Evolutionary conservation across 1,140 invertebrate species (phyloP).

Genomic region (Pseudoatta argentina): DNA sequence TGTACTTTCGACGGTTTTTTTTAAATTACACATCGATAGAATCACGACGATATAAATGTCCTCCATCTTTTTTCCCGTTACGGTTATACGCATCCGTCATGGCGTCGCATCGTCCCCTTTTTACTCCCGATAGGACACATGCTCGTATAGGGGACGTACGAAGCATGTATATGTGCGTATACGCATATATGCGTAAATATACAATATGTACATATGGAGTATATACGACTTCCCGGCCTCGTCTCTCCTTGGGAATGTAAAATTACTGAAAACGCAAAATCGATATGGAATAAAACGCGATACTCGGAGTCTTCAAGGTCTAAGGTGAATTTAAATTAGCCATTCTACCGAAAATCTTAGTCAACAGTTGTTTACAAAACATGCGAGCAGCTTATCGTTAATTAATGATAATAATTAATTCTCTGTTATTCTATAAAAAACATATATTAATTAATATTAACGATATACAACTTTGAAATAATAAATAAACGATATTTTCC

Average conservation of each 20-base stretch:
- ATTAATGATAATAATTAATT: background rate
- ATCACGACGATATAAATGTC: constrained; percentile 21
- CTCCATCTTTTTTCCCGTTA: constrained; percentile 76
- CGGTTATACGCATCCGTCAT: constrained; percentile 76
- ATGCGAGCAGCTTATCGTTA: background rate
- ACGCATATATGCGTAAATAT: constrained; percentile 49
- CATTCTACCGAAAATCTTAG: constrained; percentile 9
- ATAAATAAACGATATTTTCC: background rate
- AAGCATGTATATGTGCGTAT: constrained; percentile 59
- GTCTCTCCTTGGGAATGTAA: constrained; percentile 80
- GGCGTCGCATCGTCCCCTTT: constrained; percentile 74
- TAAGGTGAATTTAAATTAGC: constrained; percentile 36
- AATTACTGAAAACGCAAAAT: constrained; percentile 83
- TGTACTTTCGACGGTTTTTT: background rate
- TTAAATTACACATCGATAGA: constrained; percentile 23
- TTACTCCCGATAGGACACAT: constrained; percentile 73
- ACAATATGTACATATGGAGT: constrained; percentile 50
- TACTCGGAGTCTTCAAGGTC: constrained; percentile 61
- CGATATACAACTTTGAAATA: background rate
- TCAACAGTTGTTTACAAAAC: background rate
- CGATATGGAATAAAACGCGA: constrained; percentile 74
- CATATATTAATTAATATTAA: background rate
- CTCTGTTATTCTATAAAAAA: background rate
- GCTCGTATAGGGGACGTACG: constrained; percentile 60
- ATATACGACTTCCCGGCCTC: constrained; percentile 61